Evolutionary conservation across 1,140 invertebrate species (phyloP), one percentile per base, ranked within the genome.

Genomic region (Tachypleus tridentatus): DNA sequence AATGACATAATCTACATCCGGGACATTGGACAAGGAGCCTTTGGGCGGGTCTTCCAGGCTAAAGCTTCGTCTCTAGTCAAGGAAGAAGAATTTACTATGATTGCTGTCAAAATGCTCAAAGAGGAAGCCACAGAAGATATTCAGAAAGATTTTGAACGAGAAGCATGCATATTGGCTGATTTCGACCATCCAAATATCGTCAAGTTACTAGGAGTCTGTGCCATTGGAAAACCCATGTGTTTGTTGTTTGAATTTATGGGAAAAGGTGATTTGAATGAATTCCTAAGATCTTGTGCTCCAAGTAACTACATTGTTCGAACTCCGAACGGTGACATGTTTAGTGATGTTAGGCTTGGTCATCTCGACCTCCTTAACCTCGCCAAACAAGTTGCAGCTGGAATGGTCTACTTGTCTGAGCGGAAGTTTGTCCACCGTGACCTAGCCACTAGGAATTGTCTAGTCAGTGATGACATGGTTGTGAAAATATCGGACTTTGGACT

Each of bases 401-500:
- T 97, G 94, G 85, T 92, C 6, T 97, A 97, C 75, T 79, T 97
- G 53, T 91, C 93, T 4, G 89, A 93, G 71, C 81, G 91, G 58
- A 94, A 94, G 77, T 97, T 97, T 79, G 93, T 97, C 2, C 94
- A 98, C 77, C 82, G 93, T 63, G 94, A 97, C 79, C 79, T 98
- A 69, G 93, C 94, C 1, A 95, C 93, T 0, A 81, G 94, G 73
- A 98, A 98, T 80, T 97, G 93, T 79, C 81, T 98, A 53, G 93
- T 97, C 66, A 89, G 93, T 75, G 88, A 95, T 71, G 83, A 88
- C 60, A 91, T 95, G 86, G 83, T 88, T 49, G 93, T 97, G 0
- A 97, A 97, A 82, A 97, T 98, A 71, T 92, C 93, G 1, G 93
- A 98, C 77, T 95, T 95, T 80, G 92, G 92, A 49, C 77, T 95